phyloP scores from a whole-genome alignment of 2,888 invertebrate genomes.

The Athripsodes cinereus region DNA sequence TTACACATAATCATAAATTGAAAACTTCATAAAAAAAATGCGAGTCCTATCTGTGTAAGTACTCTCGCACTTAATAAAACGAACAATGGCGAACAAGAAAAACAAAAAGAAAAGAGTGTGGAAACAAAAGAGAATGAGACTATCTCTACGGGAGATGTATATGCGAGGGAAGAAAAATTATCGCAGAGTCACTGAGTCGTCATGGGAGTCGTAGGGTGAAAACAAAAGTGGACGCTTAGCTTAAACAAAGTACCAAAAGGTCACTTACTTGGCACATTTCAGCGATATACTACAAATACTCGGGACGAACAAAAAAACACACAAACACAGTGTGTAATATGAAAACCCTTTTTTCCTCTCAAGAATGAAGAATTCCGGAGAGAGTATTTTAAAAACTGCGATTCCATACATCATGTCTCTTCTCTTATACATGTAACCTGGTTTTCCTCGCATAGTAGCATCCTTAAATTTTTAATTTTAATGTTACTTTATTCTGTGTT shows the following conservation, averaged over 20 bases:
- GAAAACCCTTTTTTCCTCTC: background rate
- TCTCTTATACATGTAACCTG: background rate
- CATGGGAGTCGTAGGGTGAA: slow-evolving; percentile 18
- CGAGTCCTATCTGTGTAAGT: too few relatives aligned
- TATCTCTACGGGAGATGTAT: slow-evolving; percentile 9
- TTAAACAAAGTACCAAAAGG: slow-evolving; percentile 8
- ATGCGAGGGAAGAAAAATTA: slow-evolving; percentile 23
- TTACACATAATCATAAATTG: too few relatives aligned
- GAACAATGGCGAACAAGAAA: background rate
- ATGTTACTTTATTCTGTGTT: background rate
- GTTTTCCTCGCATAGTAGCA: background rate
- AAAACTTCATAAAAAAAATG: too few relatives aligned
- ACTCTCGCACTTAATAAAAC: background rate
- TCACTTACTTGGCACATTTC: slow-evolving; percentile 1
- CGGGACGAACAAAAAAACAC: background rate
- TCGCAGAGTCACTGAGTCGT: slow-evolving; percentile 21
- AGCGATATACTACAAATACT: background rate
- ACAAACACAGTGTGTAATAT: background rate
- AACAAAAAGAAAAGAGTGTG: background rate
- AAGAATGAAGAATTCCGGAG: background rate
- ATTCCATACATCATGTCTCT: background rate
- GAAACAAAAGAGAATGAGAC: slow-evolving; percentile 7
- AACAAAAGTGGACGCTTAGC: slow-evolving; percentile 13
- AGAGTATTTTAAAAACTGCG: background rate
- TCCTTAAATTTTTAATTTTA: slow-evolving; percentile 2